A percentile compares a stretch with the other conserved stretches of the same genome.
Evolutionary conservation across 2,888 invertebrate genomes (phyloP).

Genomic region (Noctua fimbriata): DNA sequence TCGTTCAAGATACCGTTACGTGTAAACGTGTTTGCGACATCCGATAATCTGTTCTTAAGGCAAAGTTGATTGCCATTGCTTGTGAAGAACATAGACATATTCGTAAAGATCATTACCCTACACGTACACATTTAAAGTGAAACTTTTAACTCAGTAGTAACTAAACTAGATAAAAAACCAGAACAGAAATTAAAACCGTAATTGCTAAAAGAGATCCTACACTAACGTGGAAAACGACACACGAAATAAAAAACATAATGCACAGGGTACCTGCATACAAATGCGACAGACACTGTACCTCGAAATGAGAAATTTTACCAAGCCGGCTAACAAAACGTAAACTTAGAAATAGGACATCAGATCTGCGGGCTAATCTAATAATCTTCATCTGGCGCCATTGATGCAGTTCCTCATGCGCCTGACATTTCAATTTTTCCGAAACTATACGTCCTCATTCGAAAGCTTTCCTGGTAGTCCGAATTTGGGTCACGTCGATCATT

Average conservation of each 20-base stretch:
- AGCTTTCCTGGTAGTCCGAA: constrained; percentile 65
- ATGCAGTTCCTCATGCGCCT: constrained; percentile 41
- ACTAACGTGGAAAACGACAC: neutral
- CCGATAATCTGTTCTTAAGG: constrained; percentile 5
- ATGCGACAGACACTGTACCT: neutral
- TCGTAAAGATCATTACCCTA: neutral
- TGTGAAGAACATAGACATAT: neutral
- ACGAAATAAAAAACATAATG: neutral
- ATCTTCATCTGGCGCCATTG: constrained; percentile 56
- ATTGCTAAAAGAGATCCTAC: neutral
- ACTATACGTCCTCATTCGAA: constrained; percentile 27
- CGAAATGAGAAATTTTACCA: constrained; percentile 21
- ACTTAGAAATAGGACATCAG: constrained; percentile 33
- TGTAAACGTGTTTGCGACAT: constrained; percentile 3
- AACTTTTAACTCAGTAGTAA: neutral
- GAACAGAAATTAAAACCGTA: neutral
- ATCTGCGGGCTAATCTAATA: constrained; percentile 51
- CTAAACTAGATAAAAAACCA: neutral
- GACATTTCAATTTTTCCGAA: constrained; percentile 53
- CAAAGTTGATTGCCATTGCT: constrained; percentile 10
- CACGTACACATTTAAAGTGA: neutral
- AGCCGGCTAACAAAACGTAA: constrained; percentile 9
- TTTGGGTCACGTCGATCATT: constrained; percentile 81
- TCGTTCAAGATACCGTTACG: constrained; percentile 34
- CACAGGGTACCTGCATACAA: constrained; percentile 8